A percentile compares a stretch with the other conserved stretches of the same genome.
These are phyloP conservation scores for Schizothorax lantsangensis DNA, from an alignment of 2,797 vertebrate species.

Conservation along the genomic window DNA sequence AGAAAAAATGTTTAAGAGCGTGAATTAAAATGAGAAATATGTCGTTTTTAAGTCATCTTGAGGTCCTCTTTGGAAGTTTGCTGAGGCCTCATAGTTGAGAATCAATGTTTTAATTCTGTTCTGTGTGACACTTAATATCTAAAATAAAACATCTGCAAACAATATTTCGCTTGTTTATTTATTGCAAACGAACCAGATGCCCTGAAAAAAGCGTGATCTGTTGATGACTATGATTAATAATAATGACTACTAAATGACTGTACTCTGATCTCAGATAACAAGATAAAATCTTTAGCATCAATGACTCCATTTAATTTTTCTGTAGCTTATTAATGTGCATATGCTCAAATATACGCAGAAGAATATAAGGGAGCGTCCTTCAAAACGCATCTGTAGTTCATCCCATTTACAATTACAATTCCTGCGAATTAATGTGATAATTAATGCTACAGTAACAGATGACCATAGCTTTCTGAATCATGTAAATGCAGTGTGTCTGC, in stretches of 20 bases:
- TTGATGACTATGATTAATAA: background rate
- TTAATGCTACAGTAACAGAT: background rate
- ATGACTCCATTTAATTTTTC: background rate
- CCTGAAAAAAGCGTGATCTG: background rate
- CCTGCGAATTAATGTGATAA: background rate
- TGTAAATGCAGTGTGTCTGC: background rate
- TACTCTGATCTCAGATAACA: background rate
- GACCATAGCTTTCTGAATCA: background rate
- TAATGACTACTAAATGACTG: background rate
- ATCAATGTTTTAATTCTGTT: background rate
- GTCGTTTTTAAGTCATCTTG: background rate
- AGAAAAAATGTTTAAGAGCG: background rate
- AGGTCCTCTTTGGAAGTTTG: background rate
- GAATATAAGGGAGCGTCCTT: background rate
- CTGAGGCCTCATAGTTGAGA: background rate
- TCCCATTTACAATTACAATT: background rate
- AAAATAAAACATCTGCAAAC: background rate
- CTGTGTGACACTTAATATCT: background rate
- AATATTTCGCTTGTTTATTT: background rate
- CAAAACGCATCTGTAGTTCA: background rate
- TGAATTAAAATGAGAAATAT: background rate
- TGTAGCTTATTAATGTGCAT: background rate
- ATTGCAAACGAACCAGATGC: background rate
- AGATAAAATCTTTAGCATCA: background rate
- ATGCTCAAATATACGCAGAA: background rate